Evolutionary conservation across 2,797 vertebrate species (phyloP).

Genomic region (Acrossocheilus fasciatus): DNA sequence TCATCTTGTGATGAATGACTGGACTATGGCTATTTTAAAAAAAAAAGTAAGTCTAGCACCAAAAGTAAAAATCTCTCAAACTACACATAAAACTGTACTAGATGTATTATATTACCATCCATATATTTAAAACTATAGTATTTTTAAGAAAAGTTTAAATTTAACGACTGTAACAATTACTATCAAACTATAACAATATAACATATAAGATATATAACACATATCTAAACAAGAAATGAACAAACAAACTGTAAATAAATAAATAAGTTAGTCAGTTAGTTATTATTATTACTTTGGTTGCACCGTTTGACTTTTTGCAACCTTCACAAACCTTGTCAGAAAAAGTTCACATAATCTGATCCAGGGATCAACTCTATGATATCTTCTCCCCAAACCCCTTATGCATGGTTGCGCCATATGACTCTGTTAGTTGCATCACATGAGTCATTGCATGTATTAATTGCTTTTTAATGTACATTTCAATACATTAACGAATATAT

Average conservation of each 20-base stretch:
- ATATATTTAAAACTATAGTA: too few species aligned
- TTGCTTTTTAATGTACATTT: not conserved
- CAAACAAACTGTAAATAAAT: too few species aligned
- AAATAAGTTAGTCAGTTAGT: too few species aligned
- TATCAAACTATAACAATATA: too few species aligned
- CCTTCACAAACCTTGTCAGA: too few species aligned
- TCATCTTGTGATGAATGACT: constrained; percentile 15
- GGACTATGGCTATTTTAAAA: not conserved
- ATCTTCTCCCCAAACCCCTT: not conserved
- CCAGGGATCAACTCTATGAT: not conserved
- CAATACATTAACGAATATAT: not conserved
- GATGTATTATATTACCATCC: not conserved
- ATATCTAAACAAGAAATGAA: too few species aligned
- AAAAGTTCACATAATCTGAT: too few species aligned
- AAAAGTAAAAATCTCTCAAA: not conserved
- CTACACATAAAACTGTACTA: not conserved
- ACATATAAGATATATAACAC: too few species aligned
- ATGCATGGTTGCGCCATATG: not conserved
- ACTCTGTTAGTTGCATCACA: not conserved
- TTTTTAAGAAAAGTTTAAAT: too few species aligned
- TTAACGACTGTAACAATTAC: too few species aligned
- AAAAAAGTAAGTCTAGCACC: not conserved
- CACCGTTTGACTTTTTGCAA: too few species aligned
- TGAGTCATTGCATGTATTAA: not conserved
- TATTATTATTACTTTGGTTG: too few species aligned